Percentiles rank a stretch among this genome's conserved stretches.
Evolutionary conservation across 2,113 vertebrate species (phyloP).

Genomic region (Leptobrachium ailaonicum): DNA sequence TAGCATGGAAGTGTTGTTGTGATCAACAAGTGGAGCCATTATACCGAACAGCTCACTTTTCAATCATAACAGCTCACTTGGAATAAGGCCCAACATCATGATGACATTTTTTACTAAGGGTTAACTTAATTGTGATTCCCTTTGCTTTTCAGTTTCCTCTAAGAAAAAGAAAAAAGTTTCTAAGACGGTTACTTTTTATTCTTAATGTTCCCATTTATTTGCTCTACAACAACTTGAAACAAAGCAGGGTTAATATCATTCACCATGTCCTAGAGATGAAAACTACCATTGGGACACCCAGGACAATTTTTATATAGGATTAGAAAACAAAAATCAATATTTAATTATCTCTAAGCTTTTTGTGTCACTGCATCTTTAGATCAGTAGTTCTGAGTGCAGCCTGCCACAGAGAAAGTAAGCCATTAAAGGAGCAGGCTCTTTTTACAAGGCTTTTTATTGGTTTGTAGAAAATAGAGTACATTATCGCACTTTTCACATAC

Average conservation of each 20-base stretch:
- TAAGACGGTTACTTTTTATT: conserved; percentile 51
- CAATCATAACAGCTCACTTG: too few species aligned
- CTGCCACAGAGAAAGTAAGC: conserved; percentile 80
- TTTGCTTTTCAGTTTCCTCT: conserved; percentile 18
- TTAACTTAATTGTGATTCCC: conserved; percentile 24
- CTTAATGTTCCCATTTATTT: conserved; percentile 55
- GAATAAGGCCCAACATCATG: too few species aligned
- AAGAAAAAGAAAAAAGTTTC: conserved; percentile 54
- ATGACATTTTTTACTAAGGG: too few species aligned
- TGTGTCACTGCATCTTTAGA: conserved; percentile 98
- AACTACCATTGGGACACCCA: conserved; percentile 96
- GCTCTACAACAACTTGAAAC: conserved; percentile 60
- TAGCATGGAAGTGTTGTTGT: too few species aligned
- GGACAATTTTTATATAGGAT: conserved; percentile 99
- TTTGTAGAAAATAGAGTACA: conserved; percentile 72
- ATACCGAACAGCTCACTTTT: too few species aligned
- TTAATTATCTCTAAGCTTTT: conserved; percentile 99
- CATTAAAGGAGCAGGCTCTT: conserved; percentile 78
- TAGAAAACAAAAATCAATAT: conserved; percentile 99
- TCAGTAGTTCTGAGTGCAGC: conserved; percentile 78
- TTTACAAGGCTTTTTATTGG: conserved; percentile 66
- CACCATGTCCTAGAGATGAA: conserved; percentile 86
- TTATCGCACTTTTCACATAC: conserved; percentile 68
- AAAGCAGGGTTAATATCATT: conserved; percentile 86
- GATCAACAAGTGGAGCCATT: too few species aligned